Evolutionary conservation across 2,888 invertebrate species (phyloP), one percentile per base, ranked within the genome.

Genomic region (Spisula solida): DNA sequence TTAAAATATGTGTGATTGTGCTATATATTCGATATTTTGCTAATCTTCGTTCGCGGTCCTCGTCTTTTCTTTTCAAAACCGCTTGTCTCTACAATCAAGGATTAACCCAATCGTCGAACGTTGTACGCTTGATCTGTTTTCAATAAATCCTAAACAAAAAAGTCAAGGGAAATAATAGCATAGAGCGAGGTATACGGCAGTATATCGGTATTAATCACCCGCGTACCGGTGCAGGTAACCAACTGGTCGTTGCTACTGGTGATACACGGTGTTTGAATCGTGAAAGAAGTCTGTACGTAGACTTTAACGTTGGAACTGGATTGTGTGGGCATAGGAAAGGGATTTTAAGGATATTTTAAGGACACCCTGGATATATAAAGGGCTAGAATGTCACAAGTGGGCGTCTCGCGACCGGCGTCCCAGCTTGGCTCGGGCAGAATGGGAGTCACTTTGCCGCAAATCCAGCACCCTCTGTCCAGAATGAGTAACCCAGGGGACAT

Each of bases 391-490:
- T 95, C 95, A 18, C 95, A 95, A 82, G 94, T 95, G 48, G 95
- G 94, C 48, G 88, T 94, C 25, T 75, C 75, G 12, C 92, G 94
- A 31, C 92, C 94, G 70, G 90, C 93, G 55, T 93, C 93, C 89
- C 93, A 93, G 81, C 92, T 94, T 88, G 93, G 93, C 56, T 90
- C 88, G 83, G 92, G 86, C 75, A 88, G 92, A 85, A 88, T 93
- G 87, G 94, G 94, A 66, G 92, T 94, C 16, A 92, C 88, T 78
- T 92, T 95, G 47, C 95, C 95, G 8, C 94, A 95, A 82, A 96
- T 96, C 70, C 94, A 95, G 85, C 96, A 96, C 91, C 96, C 96
- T 6, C 85, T 96, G 75, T 96, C 96, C 78, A 90, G 96, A 34
- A 93, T 96, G 94, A 94, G 94, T 78, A 94, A 94, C 90, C 96